These are phyloP conservation scores for Pipistrellus kuhlii DNA, from an alignment of 2,797 vertebrate species.

Conservation along the genomic window DNA sequence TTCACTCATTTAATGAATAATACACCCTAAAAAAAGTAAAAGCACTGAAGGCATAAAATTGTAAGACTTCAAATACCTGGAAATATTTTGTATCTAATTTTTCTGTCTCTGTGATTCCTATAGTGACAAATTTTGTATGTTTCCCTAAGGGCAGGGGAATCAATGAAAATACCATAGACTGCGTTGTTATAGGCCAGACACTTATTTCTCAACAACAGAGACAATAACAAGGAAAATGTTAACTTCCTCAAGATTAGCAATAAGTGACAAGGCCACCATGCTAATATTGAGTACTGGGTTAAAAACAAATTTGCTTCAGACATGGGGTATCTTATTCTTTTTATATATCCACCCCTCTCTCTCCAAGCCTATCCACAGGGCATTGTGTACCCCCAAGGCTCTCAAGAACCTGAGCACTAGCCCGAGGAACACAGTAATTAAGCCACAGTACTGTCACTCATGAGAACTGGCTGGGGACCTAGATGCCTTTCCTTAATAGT, in stretches of 20 bases:
- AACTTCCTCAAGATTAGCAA: conserved; percentile 27
- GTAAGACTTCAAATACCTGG: neutral
- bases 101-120: neutral
- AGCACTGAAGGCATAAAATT: neutral
- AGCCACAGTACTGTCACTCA: accelerated
- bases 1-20: neutral
- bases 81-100: neutral
- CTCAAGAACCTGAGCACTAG: neutral
- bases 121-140: neutral
- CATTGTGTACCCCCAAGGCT: neutral
- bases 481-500: neutral
- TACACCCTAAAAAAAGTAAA: neutral
- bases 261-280: neutral
- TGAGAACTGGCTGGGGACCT: too few relatives aligned
- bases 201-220: neutral
- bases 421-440: neutral
- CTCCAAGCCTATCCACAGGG: neutral
- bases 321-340: neutral
- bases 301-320: neutral
- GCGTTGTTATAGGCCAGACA: neutral
- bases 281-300: neutral
- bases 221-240: neutral
- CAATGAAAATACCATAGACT: neutral
- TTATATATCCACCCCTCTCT: neutral
- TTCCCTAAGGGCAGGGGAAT: neutral